Evolutionary conservation across 2,797 vertebrate genomes (phyloP), one percentile per base, ranked within the genome.

Genomic region (Phrynocephalus vlangalii): DNA sequence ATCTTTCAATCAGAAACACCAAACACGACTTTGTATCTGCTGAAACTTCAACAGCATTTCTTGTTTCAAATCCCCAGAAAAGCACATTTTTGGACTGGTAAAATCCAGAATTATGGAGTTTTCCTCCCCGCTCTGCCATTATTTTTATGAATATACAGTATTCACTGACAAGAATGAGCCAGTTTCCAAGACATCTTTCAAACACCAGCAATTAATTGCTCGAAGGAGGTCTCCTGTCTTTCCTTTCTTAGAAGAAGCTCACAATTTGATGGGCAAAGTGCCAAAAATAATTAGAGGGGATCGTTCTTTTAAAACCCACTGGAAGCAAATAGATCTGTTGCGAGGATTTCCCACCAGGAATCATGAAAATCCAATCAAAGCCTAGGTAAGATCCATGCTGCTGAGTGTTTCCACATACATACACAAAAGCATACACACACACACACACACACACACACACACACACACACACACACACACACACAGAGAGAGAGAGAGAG

Each of bases 121-220:
- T 88, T 93, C 95, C 68, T 30, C 60, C 38, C 24, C 30, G 20
- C 67, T 94, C 94, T 92, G 88, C 91, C 80, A 93, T 95, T 95
- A 92, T 84, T 90, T 88, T 92, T 95, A 94, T 94, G 92, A 94
- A 90, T 95, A 93, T 33, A 33, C 33, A 33, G 33, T 94, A 94
- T 96, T 96, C 93, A 94, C 90, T 94, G 94, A 96, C 94, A 95
- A 93, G 93, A 94, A 95, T 89, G 93, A 72, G 86, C 95, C 96
- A 96, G 96, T 97, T 97, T 96, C 96, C 96, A 97, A 95, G 96
- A 97, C 96, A 96, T 96, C 96, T 96, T 96, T 96, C 94, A 96
- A 96, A 95, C 89, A 84, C 86, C 7, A 56, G 94, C 92, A 93
- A 93, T 68, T 95, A 92, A 90, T 95, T 94, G 91, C 94, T 94